Conservation (phyloP, 2,797 vertebrate genomes). For the Enteromius treurensis region DNA sequence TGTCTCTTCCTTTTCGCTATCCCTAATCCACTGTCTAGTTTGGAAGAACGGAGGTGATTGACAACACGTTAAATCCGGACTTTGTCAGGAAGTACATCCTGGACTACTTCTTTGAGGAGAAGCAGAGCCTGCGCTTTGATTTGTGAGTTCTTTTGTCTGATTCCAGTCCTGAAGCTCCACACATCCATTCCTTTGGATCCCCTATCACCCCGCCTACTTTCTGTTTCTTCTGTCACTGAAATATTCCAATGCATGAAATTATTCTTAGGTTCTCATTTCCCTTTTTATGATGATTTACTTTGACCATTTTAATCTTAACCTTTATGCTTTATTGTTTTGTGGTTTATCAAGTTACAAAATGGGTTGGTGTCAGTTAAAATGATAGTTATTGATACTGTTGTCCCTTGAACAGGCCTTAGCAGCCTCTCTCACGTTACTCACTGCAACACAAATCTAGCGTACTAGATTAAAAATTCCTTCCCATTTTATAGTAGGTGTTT, state of each 20-base stretch:
- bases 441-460: too few species aligned
- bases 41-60: constrained; percentile 93
- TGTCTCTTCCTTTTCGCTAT: background rate
- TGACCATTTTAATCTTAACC: background rate
- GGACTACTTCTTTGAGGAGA: constrained; percentile 97
- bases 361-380: background rate
- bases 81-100: constrained; percentile 95
- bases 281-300: background rate
- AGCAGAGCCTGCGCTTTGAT: constrained; percentile 95
- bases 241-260: background rate
- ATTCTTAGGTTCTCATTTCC: background rate
- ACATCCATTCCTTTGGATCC: constrained; percentile 10
- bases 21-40: constrained; percentile 76
- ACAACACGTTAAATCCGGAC: constrained; percentile 94
- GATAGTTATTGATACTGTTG: too few species aligned
- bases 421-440: too few species aligned
- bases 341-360: background rate
- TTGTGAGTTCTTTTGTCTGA: constrained; percentile 81
- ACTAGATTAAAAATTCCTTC: too few species aligned
- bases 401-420: too few species aligned
- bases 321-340: background rate
- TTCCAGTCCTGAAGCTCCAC: background rate
- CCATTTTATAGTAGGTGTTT: background rate
- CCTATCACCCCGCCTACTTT: background rate
- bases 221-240: constrained; percentile 11